These are phyloP conservation scores for Chaetoderma sp. DNA, from an alignment of 2,888 invertebrate species.

Conservation along the genomic window DNA sequence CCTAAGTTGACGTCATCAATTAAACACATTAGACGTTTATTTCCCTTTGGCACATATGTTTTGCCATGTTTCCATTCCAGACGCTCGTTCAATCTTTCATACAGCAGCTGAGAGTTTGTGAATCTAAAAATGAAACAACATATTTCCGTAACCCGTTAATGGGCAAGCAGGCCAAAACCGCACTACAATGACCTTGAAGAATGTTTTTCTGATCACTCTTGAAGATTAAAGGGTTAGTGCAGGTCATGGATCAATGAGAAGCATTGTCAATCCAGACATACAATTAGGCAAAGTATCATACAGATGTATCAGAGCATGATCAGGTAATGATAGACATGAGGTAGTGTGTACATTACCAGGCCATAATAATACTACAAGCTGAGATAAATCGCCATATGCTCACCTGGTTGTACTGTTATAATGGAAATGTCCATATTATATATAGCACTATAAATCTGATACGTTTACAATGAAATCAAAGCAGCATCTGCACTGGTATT, in stretches of 20 bases:
- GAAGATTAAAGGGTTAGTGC: too few species aligned
- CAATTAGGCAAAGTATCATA: too few species aligned
- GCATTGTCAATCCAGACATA: too few species aligned
- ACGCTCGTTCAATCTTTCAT: conserved; percentile 63
- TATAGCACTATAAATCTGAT: too few species aligned
- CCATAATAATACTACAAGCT: too few species aligned
- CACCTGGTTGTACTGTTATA: not conserved
- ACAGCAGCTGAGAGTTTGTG: conserved; percentile 63
- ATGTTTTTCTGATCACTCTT: not conserved
- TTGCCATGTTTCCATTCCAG: conserved; percentile 69
- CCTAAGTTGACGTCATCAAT: conserved; percentile 68
- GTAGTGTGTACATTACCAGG: too few species aligned
- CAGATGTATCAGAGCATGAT: too few species aligned
- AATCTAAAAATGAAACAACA: conserved; percentile 52
- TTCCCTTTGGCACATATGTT: conserved; percentile 67
- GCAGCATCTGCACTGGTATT: not conserved
- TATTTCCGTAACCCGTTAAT: too few species aligned
- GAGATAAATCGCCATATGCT: not conserved
- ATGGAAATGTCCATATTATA: not conserved
- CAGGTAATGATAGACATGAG: too few species aligned
- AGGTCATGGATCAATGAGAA: too few species aligned
- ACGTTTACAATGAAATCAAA: not conserved
- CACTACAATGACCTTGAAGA: not conserved
- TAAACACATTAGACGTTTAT: conserved; percentile 66
- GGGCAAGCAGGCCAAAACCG: too few species aligned